Evolutionary conservation across 2,888 invertebrate genomes (phyloP), one percentile per base, ranked within the genome.

Genomic region (Phyllotreta cruciferae): DNA sequence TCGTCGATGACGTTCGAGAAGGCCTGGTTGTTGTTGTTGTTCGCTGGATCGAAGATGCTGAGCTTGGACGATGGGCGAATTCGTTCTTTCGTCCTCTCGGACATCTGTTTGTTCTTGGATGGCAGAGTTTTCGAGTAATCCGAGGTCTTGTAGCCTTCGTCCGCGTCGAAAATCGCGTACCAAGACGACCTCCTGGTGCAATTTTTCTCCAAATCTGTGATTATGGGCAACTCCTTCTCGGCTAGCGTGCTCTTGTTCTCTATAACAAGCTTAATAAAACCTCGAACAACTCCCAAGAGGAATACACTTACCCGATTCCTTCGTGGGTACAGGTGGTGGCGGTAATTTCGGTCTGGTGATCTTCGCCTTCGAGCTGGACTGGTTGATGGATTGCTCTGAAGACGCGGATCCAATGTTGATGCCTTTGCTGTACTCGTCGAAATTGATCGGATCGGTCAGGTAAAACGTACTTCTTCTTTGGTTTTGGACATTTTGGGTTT

Each of bases 381-480:
- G 44, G 9, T 35, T 35, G 10, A 13, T 7, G 8, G 41, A 42
- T 9, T 35, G 42, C 9, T 24, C 24, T 1, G 52, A 3, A 8
- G 42, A 42, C 1, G 35, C 24, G 0, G 49, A 41, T 42, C n/a
- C 11, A 44, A 66, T 56, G 52, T 79, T 69, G 11, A 66, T 60
- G 8, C 52, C 60, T 6, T 64, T 68, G 2, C 61, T 66, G 36
- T 70, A 68, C 34, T 70, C 66, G 74, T 88, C 88, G 1, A 87
- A 83, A 71, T 89, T 87, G 71, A 87, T 86, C 0, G 87, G 85
- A 68, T 89, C 88, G 53, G 88, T 88, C 71, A 90, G 78, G 74
- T 91, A 91, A 78, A 91, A 91, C 0, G 89, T 90, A 53, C 90
- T 90, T 68, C 87, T 86, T 0, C 88, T 73, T 68, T 77, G 77